Conservation (phyloP, 2,113 vertebrate species). For the Reinhardtius hippoglossoides region DNA sequence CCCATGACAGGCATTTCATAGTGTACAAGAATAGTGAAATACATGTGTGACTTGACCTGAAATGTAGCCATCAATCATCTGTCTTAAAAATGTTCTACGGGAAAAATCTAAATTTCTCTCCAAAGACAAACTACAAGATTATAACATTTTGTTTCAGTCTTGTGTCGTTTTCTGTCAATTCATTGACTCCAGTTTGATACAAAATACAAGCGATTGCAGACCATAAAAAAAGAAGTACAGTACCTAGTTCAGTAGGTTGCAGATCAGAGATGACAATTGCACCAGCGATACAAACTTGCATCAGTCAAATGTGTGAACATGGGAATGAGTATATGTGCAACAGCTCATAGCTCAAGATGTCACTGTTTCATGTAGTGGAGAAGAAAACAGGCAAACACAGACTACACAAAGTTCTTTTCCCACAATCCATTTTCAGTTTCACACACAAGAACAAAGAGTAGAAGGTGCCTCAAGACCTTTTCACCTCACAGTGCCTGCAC, state of each 20-base stretch:
- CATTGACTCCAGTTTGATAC: too few relatives aligned
- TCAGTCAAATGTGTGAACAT: neutral
- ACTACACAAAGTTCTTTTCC: slow-evolving; percentile 29
- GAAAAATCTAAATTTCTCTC: too few relatives aligned
- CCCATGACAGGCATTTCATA: too few relatives aligned
- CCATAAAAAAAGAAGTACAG: too few relatives aligned
- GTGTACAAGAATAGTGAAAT: too few relatives aligned
- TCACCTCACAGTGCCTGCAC: slow-evolving; percentile 33
- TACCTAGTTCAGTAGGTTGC: neutral
- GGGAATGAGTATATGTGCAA: neutral
- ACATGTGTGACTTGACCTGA: too few relatives aligned
- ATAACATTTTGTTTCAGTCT: too few relatives aligned
- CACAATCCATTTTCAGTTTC: slow-evolving; percentile 66
- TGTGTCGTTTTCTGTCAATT: too few relatives aligned
- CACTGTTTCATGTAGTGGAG: neutral
- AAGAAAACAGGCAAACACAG: neutral
- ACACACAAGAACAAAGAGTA: slow-evolving; percentile 30
- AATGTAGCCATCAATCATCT: too few relatives aligned
- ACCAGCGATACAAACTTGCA: neutral
- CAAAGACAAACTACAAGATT: too few relatives aligned
- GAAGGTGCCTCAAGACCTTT: slow-evolving; percentile 30
- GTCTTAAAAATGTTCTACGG: too few relatives aligned
- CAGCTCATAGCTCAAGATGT: neutral
- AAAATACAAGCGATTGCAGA: too few relatives aligned
- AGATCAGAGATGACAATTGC: neutral